Percentiles rank a stretch among this genome's conserved stretches.
phyloP scores from a whole-genome alignment of 2,113 vertebrate species.

The Muntiacus muntjak region DNA sequence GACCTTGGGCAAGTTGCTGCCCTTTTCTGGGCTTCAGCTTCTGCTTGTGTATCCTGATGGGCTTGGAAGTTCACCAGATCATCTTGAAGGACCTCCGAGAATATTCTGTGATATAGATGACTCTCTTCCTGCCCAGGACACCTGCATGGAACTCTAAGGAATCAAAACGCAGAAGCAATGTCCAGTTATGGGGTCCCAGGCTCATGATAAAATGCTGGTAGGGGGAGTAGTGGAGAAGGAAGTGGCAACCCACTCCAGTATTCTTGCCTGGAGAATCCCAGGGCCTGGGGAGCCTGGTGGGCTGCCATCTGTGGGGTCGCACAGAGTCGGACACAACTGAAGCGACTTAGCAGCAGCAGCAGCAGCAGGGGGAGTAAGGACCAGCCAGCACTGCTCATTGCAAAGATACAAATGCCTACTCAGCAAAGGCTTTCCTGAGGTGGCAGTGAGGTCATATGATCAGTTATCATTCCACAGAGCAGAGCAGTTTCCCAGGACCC shows the following conservation, averaged over 20 bases:
- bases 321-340: too few relatives aligned
- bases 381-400: background rate
- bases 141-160: background rate
- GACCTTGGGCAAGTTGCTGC: background rate
- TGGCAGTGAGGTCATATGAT: background rate
- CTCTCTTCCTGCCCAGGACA: background rate
- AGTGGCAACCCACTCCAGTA: too few relatives aligned
- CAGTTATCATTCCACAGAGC: background rate
- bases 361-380: too few relatives aligned
- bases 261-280: too few relatives aligned
- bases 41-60: background rate
- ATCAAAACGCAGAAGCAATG: background rate
- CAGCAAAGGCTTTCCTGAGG: background rate
- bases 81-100: background rate
- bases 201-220: background rate
- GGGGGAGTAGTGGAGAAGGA: background rate
- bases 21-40: background rate
- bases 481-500: background rate
- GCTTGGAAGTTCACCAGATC: background rate
- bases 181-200: background rate
- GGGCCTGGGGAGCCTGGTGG: too few relatives aligned
- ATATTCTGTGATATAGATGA: background rate
- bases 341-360: too few relatives aligned
- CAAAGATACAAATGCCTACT: background rate
- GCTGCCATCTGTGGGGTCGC: too few relatives aligned